These are phyloP conservation scores for Tridacna gigas DNA, from an alignment of 2,888 invertebrate genomes.

Conservation along the genomic window DNA sequence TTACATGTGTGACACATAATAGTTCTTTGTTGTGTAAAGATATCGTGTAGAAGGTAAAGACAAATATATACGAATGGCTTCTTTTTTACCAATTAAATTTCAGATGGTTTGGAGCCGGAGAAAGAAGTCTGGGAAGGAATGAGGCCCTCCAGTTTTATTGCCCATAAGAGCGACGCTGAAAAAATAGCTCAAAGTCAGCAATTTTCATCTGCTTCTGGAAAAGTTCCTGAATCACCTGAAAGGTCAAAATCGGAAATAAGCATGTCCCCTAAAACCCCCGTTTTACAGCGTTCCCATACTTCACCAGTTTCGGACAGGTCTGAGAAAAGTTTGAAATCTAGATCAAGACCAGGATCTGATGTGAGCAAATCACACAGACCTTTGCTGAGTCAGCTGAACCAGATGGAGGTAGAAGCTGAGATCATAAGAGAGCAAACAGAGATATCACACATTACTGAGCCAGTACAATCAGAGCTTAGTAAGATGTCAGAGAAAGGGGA, in stretches of 20 bases:
- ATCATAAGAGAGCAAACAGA: conserved; percentile 66
- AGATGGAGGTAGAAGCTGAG: conserved; percentile 56
- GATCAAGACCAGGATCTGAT: conserved; percentile 47
- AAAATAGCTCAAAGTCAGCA: conserved; percentile 7
- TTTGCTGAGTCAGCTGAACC: conserved; percentile 56
- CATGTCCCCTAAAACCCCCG: conserved; percentile 46
- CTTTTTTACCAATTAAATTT: conserved; percentile 7
- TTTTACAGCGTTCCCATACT: conserved; percentile 56
- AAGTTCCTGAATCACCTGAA: conserved; percentile 39
- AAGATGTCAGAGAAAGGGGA: conserved; percentile 44
- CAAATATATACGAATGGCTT: background rate
- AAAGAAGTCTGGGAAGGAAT: conserved; percentile 62
- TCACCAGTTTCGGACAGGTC: conserved; percentile 56
- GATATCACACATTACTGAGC: conserved; percentile 54
- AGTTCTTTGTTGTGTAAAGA: conserved; percentile 15
- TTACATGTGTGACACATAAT: no score
- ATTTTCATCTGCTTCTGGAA: conserved; percentile 2
- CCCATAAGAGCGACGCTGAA: background rate
- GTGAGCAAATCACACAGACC: conserved; percentile 44
- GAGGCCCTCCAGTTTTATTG: conserved; percentile 53
- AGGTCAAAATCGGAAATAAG: conserved; percentile 57
- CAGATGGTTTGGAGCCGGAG: conserved; percentile 38
- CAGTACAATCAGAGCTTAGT: conserved; percentile 45
- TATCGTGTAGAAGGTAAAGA: background rate
- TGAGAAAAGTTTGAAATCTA: conserved; percentile 21